These are phyloP conservation scores for Euleptes europaea DNA, from an alignment of 2,113 vertebrate species.

Conservation along the genomic window DNA sequence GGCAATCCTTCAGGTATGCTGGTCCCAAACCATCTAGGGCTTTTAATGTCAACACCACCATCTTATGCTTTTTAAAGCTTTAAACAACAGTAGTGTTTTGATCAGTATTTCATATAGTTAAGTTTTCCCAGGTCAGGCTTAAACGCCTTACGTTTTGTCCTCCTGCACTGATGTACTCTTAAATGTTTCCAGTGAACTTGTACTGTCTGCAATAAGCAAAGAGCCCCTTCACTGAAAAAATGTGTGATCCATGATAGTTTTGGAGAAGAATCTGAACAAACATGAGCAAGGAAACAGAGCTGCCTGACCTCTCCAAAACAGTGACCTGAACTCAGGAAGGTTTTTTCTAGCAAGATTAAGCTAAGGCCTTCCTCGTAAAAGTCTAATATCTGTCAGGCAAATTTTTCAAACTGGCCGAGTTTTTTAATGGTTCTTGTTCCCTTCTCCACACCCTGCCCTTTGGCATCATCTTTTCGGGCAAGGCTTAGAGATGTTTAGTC, in stretches of 20 bases:
- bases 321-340: not conserved
- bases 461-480: slow-evolving; percentile 71
- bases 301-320: not conserved
- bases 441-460: slow-evolving; percentile 66
- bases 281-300: not conserved
- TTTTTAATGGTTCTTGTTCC: slow-evolving; percentile 52
- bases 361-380: slow-evolving; percentile 60
- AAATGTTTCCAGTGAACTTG: not conserved
- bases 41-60: no score
- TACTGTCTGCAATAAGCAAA: not conserved
- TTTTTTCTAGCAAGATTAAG: not conserved
- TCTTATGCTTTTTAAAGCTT: no score
- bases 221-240: not conserved
- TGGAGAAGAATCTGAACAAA: not conserved
- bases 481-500: slow-evolving; percentile 60
- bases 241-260: not conserved
- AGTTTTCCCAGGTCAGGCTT: no score
- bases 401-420: slow-evolving; percentile 58
- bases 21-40: no score
- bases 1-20: no score
- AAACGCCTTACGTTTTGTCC: no score
- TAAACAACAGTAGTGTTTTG: no score
- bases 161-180: not conserved
- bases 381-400: slow-evolving; percentile 56
- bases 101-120: no score